Evolutionary conservation across 2,888 invertebrate genomes (phyloP).

Genomic region (Netelia fuscicornis): DNA sequence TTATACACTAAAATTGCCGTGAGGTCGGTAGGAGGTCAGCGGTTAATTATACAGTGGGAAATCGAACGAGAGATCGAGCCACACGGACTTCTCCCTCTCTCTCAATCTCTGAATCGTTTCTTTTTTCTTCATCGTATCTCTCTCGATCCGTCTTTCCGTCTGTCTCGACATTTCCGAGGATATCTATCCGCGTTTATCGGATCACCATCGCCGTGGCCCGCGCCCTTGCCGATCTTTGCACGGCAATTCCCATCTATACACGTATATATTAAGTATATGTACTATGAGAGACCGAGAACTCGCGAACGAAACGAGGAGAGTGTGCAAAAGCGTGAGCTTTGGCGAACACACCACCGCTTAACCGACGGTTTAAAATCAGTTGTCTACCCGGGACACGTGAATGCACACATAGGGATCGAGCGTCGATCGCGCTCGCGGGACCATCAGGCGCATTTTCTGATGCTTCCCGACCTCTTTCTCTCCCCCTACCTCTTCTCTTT

Average conservation of each 20-base stretch:
- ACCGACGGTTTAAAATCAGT: slow-evolving; percentile 69
- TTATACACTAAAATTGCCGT: slow-evolving; percentile 80
- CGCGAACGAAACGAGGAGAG: slow-evolving; percentile 10
- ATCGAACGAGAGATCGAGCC: slow-evolving; percentile 67
- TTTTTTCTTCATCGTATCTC: slow-evolving; percentile 23
- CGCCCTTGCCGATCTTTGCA: slow-evolving; percentile 55
- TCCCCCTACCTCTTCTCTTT: slow-evolving; percentile 6
- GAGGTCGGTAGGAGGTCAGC: slow-evolving; percentile 82
- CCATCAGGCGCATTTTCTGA: slow-evolving; percentile 48
- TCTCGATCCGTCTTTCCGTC: slow-evolving; percentile 49
- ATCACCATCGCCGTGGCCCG: slow-evolving; percentile 77
- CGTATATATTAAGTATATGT: slow-evolving; percentile 9
- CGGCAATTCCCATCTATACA: slow-evolving; percentile 47
- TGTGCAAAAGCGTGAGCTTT: slow-evolving; percentile 50
- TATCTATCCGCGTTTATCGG: slow-evolving; percentile 83
- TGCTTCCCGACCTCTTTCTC: slow-evolving; percentile 8
- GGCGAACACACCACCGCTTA: slow-evolving; percentile 48
- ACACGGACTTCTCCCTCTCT: neutral
- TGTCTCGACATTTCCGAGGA: slow-evolving; percentile 71
- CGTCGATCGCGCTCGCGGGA: slow-evolving; percentile 38
- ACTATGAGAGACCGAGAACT: slow-evolving; percentile 36
- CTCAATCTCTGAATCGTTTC: slow-evolving; percentile 1
- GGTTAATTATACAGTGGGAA: slow-evolving; percentile 83
- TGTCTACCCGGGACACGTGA: slow-evolving; percentile 54
- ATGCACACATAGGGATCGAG: slow-evolving; percentile 18